A percentile compares a stretch with the other conserved stretches of the same genome.
These are phyloP conservation scores for Gortyna flavago DNA, from an alignment of 2,888 invertebrate genomes.

Conservation along the genomic window DNA sequence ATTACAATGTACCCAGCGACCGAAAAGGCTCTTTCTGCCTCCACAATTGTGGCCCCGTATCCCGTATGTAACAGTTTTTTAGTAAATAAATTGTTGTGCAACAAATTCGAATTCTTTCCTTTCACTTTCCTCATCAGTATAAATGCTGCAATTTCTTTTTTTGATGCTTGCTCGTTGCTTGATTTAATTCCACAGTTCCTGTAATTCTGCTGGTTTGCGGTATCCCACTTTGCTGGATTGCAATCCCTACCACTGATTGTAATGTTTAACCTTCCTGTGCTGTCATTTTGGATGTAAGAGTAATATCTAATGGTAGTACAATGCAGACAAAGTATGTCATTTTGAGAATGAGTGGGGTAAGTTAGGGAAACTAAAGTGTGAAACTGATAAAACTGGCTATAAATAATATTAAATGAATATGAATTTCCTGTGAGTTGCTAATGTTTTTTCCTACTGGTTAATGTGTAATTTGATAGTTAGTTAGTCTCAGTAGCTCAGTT, in stretches of 20 bases:
- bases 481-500: constrained; percentile 5
- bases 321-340: neutral
- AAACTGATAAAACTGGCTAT: constrained; percentile 34
- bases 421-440: constrained; percentile 25
- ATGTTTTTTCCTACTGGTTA: constrained; percentile 9
- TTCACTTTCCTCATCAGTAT: neutral
- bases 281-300: neutral
- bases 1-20: no score
- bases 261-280: neutral
- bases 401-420: constrained; percentile 46
- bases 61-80: no score
- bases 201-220: neutral
- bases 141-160: neutral
- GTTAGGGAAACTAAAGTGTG: constrained; percentile 32
- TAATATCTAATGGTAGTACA: constrained; percentile 1
- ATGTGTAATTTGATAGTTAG: neutral
- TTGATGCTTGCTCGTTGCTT: neutral
- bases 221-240: neutral
- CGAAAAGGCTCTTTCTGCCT: neutral
- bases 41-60: neutral
- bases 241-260: neutral
- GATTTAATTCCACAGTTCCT: neutral
- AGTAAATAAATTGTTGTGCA: neutral
- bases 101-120: neutral
- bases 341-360: neutral